Conservation (phyloP, 1,140 invertebrate genomes). For the Zaprionus inermis region DNA sequence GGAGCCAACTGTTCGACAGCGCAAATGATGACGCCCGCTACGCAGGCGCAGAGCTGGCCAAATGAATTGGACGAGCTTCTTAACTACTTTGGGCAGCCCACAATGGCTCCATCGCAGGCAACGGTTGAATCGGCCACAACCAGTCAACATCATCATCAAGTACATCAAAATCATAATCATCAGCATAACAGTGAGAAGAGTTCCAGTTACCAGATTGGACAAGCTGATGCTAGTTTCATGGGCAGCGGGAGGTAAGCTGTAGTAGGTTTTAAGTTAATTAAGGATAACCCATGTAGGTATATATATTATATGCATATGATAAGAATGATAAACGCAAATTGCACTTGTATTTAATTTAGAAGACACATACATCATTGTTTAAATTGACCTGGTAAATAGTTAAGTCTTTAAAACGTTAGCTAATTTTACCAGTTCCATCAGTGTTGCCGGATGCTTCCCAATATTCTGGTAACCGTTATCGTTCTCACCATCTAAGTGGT, state of each 20-base stretch:
- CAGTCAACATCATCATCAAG: constrained; percentile 37
- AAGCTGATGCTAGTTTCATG: constrained; percentile 70
- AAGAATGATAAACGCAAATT: neutral
- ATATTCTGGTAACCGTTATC: neutral
- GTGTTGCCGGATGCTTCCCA: constrained; percentile 17
- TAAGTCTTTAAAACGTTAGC: constrained; percentile 49
- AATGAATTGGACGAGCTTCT: constrained; percentile 60
- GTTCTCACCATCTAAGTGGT: neutral
- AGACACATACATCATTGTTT: neutral
- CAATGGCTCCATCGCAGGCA: neutral
- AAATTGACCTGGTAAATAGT: neutral
- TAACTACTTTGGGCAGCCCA: constrained; percentile 55
- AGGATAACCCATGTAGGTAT: neutral
- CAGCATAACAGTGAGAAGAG: constrained; percentile 65
- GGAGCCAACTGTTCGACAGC: constrained; percentile 70
- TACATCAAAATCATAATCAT: constrained; percentile 31
- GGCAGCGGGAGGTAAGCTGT: constrained; percentile 70
- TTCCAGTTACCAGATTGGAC: constrained; percentile 76
- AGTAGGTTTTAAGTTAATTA: too few species aligned
- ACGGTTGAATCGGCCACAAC: neutral
- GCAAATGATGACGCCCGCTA: constrained; percentile 70
- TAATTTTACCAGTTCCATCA: constrained; percentile 56
- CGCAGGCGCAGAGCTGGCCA: constrained; percentile 67
- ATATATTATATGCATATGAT: neutral
- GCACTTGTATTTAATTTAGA: constrained; percentile 56